Conservation (phyloP, 2,888 invertebrate genomes). For the Syritta pipiens region DNA sequence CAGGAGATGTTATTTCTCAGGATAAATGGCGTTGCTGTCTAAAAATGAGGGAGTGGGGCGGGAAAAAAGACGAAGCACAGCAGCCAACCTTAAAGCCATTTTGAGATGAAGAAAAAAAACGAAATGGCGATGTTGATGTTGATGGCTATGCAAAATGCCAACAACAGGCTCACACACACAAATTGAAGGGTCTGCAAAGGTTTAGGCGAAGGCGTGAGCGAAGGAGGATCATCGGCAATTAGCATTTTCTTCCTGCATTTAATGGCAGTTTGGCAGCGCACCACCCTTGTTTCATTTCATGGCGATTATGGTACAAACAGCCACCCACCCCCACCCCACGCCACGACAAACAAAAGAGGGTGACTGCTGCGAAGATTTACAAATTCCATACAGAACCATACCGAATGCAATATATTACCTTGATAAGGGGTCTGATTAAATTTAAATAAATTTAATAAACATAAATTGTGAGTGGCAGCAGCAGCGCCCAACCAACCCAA, state of each 20-base stretch:
- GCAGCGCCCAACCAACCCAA: slow-evolving; percentile 39
- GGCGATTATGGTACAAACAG: slow-evolving; percentile 61
- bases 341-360: slow-evolving; percentile 33
- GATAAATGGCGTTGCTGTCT: slow-evolving; percentile 40
- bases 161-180: slow-evolving; percentile 21
- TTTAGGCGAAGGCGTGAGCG: slow-evolving; percentile 68
- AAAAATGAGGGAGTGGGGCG: slow-evolving; percentile 28
- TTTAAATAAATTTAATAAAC: slow-evolving; percentile 80
- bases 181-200: too few relatives aligned
- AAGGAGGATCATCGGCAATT: slow-evolving; percentile 70
- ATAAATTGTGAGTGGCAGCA: slow-evolving; percentile 76
- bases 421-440: slow-evolving; percentile 76
- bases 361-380: slow-evolving; percentile 57
- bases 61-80: slow-evolving; percentile 5
- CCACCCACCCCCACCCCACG: slow-evolving; percentile 17
- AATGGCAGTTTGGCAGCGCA: slow-evolving; percentile 64
- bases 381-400: slow-evolving; percentile 65
- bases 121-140: slow-evolving; percentile 20
- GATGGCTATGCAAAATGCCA: slow-evolving; percentile 47
- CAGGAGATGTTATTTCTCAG: slow-evolving; percentile 55
- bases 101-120: slow-evolving; percentile 38
- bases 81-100: slow-evolving; percentile 27
- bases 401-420: slow-evolving; percentile 68
- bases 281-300: slow-evolving; percentile 68
- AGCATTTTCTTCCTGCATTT: slow-evolving; percentile 72